phyloP scores from a whole-genome alignment of 2,888 invertebrate species.

The Meiosimyza platycephala region DNA sequence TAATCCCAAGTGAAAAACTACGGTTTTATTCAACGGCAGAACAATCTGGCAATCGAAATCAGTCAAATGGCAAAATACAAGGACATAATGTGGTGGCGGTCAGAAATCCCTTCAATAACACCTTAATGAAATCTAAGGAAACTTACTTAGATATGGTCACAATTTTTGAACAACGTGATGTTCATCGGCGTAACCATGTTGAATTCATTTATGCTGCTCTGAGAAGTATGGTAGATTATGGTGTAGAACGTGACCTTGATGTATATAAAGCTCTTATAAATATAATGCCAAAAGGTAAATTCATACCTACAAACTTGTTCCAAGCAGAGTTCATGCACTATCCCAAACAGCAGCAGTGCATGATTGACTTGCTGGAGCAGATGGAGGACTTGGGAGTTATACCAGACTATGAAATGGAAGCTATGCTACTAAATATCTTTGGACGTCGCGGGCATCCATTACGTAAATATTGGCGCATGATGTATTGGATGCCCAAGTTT shows the following conservation, averaged over 20 bases:
- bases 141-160: constrained; percentile 80
- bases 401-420: constrained; percentile 90
- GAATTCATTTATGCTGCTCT: constrained; percentile 95
- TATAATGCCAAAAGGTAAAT: constrained; percentile 88
- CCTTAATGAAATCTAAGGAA: constrained; percentile 68
- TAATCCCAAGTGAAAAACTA: no score
- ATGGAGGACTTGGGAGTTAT: constrained; percentile 96
- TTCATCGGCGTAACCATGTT: constrained; percentile 84
- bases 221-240: constrained; percentile 88
- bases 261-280: constrained; percentile 88
- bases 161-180: constrained; percentile 77
- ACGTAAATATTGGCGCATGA: constrained; percentile 82
- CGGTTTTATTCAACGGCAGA: no score
- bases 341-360: constrained; percentile 95
- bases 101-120: constrained; percentile 58
- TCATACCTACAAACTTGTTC: constrained; percentile 83
- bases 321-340: constrained; percentile 94
- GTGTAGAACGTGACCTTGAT: constrained; percentile 86
- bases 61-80: no score
- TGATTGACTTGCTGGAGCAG: constrained; percentile 85
- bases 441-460: constrained; percentile 80
- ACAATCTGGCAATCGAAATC: no score
- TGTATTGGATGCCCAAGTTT: constrained; percentile 96
- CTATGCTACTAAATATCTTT: constrained; percentile 85
- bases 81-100: constrained; percentile 39